Percentiles rank a stretch among this genome's conserved stretches.
These are phyloP conservation scores for Drosophila testacea DNA, from an alignment of 2,888 invertebrate genomes.

Conservation along the genomic window DNA sequence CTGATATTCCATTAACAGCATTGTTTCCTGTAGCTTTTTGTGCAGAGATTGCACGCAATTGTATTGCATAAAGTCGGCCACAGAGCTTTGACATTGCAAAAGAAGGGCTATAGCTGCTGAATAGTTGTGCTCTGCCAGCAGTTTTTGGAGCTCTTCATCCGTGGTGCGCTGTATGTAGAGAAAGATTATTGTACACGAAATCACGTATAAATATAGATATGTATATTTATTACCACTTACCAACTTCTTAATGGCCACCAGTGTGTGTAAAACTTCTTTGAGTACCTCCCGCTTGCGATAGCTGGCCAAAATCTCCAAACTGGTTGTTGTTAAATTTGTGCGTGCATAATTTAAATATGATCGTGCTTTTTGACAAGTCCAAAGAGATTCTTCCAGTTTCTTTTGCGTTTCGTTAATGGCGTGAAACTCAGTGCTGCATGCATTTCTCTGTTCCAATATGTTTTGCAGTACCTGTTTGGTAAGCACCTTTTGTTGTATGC, in stretches of 20 bases:
- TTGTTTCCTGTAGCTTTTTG: slow-evolving; percentile 94
- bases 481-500: slow-evolving; percentile 88
- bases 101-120: slow-evolving; percentile 95
- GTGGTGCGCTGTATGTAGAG: slow-evolving; percentile 86
- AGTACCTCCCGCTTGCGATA: slow-evolving; percentile 95
- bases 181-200: background rate
- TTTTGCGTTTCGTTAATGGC: slow-evolving; percentile 90
- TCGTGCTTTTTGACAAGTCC: slow-evolving; percentile 90
- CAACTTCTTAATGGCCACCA: slow-evolving; percentile 92
- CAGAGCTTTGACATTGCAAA: slow-evolving; percentile 94
- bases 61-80: slow-evolving; percentile 93
- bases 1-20: slow-evolving; percentile 96
- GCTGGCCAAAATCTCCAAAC: slow-evolving; percentile 95
- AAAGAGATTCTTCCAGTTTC: slow-evolving; percentile 89
- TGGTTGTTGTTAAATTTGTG: slow-evolving; percentile 92
- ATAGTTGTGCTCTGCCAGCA: slow-evolving; percentile 94
- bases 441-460: slow-evolving; percentile 95
- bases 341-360: slow-evolving; percentile 91
- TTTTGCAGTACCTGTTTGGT: slow-evolving; percentile 97
- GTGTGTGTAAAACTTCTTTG: slow-evolving; percentile 91
- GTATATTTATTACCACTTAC: slow-evolving; percentile 56
- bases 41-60: slow-evolving; percentile 95
- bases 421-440: slow-evolving; percentile 94
- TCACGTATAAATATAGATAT: background rate
- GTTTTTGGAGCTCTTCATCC: slow-evolving; percentile 92